Evolutionary conservation across 2,113 vertebrate species (phyloP), one percentile per base, ranked within the genome.

Genomic region (Phycodurus eques): DNA sequence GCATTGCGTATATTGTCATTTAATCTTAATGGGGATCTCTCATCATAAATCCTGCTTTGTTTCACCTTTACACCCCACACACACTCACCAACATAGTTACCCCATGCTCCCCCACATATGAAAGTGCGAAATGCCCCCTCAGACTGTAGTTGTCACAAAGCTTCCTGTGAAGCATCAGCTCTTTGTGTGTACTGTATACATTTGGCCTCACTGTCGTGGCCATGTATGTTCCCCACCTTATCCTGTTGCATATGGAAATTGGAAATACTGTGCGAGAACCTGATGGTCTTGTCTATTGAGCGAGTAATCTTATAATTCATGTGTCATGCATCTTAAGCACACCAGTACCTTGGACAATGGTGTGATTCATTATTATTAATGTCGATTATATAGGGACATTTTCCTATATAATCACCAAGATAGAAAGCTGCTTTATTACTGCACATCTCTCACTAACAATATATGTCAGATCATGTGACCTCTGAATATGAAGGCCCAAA

Each of bases 391-490:
- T 9, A 20, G 51, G 51, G 31, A 60, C 4, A 9, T 14, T 60
- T n/a, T 33, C 57, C 2, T 2, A 8, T 54, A 20, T 8, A 54
- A 54, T 54, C 4, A 20, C 51, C 19, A n/a, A 54, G 19, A 54
- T 54, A 20, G 19, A 20, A 54, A 19, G 51, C 51, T 54, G 47
- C 13, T 49, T 13, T 49, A 15, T 49, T 14, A 49, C 67, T 69
- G 72, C 22, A 43, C 51, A 64, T 46, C 14, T 71, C 73, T 80
- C 27, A 51, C 53, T 77, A 43, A 59, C 66, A 74, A 46, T 27
- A 27, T 27, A 72, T 71, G n/a, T 62, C 46, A 20, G 35, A 44
- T 39, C 14, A 6, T 27, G 39, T 47, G 7, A 59, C 60, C 35
- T 53, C 35, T 53, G 2, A 17, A 46, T 63, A 44, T 31, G 35